Conservation (phyloP, 2,113 vertebrate genomes). For the Conger conger region DNA sequence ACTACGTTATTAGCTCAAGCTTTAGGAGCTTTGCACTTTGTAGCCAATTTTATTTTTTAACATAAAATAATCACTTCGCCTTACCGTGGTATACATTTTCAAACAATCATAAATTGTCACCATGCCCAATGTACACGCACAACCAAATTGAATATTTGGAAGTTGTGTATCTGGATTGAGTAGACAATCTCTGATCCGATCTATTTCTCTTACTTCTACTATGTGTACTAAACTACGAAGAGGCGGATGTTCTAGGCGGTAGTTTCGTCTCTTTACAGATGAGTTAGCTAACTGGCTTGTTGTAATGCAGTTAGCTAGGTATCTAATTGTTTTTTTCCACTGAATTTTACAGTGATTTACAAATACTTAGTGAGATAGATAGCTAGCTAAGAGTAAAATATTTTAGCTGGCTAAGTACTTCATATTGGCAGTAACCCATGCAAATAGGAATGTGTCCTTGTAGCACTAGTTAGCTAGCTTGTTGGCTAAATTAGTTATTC, state of each 20-base stretch:
- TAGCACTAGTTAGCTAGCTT: background rate
- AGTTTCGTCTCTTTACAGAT: background rate
- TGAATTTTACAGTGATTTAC: background rate
- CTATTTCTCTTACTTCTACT: conserved; percentile 1
- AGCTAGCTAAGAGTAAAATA: background rate
- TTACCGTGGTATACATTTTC: too few relatives aligned
- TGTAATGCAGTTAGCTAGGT: too few relatives aligned
- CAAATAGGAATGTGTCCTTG: background rate
- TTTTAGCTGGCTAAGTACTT: background rate
- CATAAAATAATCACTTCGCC: too few relatives aligned
- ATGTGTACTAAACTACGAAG: background rate
- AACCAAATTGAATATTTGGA: too few relatives aligned
- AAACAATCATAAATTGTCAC: too few relatives aligned
- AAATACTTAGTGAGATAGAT: background rate
- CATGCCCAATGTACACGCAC: too few relatives aligned
- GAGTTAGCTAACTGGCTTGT: background rate
- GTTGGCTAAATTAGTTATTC: background rate
- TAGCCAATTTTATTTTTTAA: too few relatives aligned
- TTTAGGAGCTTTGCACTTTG: too few relatives aligned
- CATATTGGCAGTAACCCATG: background rate
- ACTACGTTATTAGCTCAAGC: too few relatives aligned
- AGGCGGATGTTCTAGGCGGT: background rate
- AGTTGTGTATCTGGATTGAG: background rate
- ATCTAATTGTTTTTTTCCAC: background rate
- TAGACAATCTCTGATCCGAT: background rate